Percentiles rank a stretch among this genome's conserved stretches.
These are phyloP conservation scores for Octomys mimax DNA, from an alignment of 2,797 vertebrate genomes.

Conservation along the genomic window DNA sequence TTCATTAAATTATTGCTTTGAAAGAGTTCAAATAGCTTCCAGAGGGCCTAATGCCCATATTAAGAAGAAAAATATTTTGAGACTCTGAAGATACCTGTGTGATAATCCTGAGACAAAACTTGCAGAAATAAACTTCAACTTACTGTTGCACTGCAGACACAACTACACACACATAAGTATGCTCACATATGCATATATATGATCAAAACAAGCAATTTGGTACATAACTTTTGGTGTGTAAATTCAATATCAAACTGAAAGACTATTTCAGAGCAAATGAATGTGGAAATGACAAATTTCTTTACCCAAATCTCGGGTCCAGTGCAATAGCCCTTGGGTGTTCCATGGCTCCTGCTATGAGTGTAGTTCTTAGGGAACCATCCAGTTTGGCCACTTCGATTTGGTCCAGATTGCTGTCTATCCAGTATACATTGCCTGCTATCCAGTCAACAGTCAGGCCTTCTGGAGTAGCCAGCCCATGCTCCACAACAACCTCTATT, in stretches of 20 bases:
- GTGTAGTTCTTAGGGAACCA: slow-evolving; percentile 95
- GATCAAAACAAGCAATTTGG: not conserved
- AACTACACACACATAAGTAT: not conserved
- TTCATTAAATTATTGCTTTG: slow-evolving; percentile 61
- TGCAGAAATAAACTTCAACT: not conserved
- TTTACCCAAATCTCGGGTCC: slow-evolving; percentile 97
- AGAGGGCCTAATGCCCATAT: not conserved
- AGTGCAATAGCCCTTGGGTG: slow-evolving; percentile 98
- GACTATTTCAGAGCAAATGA: not conserved
- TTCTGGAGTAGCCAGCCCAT: slow-evolving; percentile 98
- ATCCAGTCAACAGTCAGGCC: slow-evolving; percentile 99
- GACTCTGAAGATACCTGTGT: not conserved
- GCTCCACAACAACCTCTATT: slow-evolving; percentile 97
- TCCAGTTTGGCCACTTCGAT: slow-evolving; percentile 98
- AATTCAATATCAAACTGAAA: slow-evolving; percentile 15
- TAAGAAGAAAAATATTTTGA: not conserved
- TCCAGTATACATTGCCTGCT: slow-evolving; percentile 98
- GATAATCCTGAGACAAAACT: not conserved
- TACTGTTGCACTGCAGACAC: not conserved
- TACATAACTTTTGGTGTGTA: not conserved
- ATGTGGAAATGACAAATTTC: slow-evolving; percentile 9
- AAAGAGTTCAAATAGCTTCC: not conserved
- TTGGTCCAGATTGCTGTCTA: slow-evolving; percentile 99
- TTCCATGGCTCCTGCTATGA: slow-evolving; percentile 98
- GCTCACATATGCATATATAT: no score